A percentile compares a stretch with the other conserved stretches of the same genome.
These are phyloP conservation scores for Catajapyx aquilonaris DNA, from an alignment of 1,140 invertebrate species.

Conservation along the genomic window DNA sequence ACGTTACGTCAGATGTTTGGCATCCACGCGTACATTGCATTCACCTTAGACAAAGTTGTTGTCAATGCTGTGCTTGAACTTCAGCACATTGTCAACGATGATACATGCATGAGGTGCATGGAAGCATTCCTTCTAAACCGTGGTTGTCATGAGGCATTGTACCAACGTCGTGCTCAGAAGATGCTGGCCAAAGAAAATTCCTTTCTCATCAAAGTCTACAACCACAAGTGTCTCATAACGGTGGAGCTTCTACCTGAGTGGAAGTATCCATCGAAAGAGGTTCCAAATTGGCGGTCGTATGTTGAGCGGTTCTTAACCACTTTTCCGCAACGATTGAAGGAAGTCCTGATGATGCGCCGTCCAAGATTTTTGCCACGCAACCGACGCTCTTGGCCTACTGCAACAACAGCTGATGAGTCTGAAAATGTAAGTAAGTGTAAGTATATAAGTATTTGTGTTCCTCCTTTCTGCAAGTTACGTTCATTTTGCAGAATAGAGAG, in stretches of 20 bases:
- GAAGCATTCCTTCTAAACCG: conserved; percentile 46
- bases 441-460: too few relatives aligned
- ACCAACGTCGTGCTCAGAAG: conserved; percentile 56
- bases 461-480: too few relatives aligned
- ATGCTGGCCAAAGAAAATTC: conserved; percentile 67
- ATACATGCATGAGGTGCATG: conserved; percentile 56
- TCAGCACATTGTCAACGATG: conserved; percentile 77
- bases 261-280: conserved; percentile 17
- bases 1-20: conserved; percentile 92
- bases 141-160: conserved; percentile 42
- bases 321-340: conserved; percentile 19
- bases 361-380: conserved; percentile 41
- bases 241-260: conserved; percentile 54
- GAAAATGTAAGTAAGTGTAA: too few relatives aligned
- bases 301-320: conserved; percentile 34
- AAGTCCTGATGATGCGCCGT: conserved; percentile 25
- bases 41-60: conserved; percentile 62
- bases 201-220: conserved; percentile 71
- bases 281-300: conserved; percentile 52
- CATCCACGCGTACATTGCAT: conserved; percentile 86
- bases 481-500: too few relatives aligned
- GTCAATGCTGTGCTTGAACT: conserved; percentile 34
- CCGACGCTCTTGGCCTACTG: conserved; percentile 13
- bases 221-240: conserved; percentile 65
- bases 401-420: conserved; percentile 7